A percentile compares a stretch with the other conserved stretches of the same genome.
These are phyloP conservation scores for Hesperophylax magnus DNA, from an alignment of 1,140 invertebrate genomes.

Conservation along the genomic window DNA sequence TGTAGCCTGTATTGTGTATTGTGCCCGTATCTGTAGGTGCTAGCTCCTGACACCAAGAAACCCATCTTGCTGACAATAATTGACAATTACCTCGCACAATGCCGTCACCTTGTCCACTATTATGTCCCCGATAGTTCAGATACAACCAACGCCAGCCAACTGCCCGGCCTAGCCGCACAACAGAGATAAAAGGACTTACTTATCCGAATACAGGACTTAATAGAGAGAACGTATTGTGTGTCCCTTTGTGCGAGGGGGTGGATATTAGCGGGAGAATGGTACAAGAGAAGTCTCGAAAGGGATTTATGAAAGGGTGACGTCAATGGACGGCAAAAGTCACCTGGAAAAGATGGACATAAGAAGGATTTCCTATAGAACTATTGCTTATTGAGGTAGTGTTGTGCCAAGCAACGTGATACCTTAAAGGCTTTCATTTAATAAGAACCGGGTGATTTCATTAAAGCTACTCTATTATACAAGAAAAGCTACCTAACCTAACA, in stretches of 20 bases:
- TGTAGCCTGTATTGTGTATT: too few species aligned
- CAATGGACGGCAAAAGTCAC: conserved; percentile 30
- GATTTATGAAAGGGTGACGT: conserved; percentile 18
- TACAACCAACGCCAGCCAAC: background rate
- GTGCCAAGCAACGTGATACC: too few species aligned
- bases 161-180: background rate
- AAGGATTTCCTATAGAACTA: conserved; percentile 12
- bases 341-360: background rate
- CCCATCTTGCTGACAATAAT: conserved; percentile 52
- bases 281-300: conserved; percentile 5
- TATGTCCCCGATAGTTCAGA: conserved; percentile 19
- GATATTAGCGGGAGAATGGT: background rate
- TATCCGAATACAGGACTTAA: background rate
- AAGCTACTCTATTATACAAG: too few species aligned
- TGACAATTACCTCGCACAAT: conserved; percentile 54
- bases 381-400: background rate
- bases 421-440: too few species aligned
- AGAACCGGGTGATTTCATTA: too few species aligned
- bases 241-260: conserved; percentile 14
- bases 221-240: too few species aligned
- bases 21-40: background rate
- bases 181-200: background rate
- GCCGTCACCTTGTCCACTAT: conserved; percentile 44
- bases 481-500: too few species aligned
- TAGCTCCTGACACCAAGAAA: conserved; percentile 22